These are phyloP conservation scores for Melangyna quadrimaculata DNA, from an alignment of 2,888 invertebrate genomes.

Conservation along the genomic window DNA sequence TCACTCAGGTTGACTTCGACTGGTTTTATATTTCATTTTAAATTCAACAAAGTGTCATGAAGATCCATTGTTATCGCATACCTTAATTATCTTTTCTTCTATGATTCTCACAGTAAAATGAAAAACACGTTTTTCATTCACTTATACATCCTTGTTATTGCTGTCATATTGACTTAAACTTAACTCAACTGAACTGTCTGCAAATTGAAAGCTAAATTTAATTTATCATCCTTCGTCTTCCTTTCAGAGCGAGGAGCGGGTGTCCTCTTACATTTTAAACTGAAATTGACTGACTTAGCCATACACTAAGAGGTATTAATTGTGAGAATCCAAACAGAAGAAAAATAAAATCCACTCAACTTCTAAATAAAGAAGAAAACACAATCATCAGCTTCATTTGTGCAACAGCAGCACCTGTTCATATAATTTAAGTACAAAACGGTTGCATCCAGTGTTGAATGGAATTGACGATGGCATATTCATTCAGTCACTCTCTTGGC, in stretches of 20 bases:
- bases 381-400: slow-evolving; percentile 58
- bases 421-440: slow-evolving; percentile 41
- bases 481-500: slow-evolving; percentile 34
- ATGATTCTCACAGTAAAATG: background rate
- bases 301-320: slow-evolving; percentile 45
- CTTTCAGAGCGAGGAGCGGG: too few relatives aligned
- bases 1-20: too few relatives aligned
- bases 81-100: background rate
- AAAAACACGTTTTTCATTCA: slow-evolving; percentile 3
- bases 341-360: background rate
- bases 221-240: slow-evolving; percentile 9
- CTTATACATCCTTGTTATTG: background rate
- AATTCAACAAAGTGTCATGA: background rate
- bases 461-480: slow-evolving; percentile 50
- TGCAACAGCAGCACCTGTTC: slow-evolving; percentile 54
- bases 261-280: background rate
- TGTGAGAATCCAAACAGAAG: slow-evolving; percentile 29
- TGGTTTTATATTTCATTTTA: background rate
- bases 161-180: background rate
- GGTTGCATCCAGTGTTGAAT: slow-evolving; percentile 45
- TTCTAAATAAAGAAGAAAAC: slow-evolving; percentile 42
- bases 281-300: slow-evolving; percentile 18
- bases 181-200: slow-evolving; percentile 12
- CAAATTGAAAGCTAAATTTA: slow-evolving; percentile 20
- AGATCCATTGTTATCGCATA: background rate